Conservation (phyloP, 1,140 invertebrate genomes). For the Amphibalanus amphitrite region DNA sequence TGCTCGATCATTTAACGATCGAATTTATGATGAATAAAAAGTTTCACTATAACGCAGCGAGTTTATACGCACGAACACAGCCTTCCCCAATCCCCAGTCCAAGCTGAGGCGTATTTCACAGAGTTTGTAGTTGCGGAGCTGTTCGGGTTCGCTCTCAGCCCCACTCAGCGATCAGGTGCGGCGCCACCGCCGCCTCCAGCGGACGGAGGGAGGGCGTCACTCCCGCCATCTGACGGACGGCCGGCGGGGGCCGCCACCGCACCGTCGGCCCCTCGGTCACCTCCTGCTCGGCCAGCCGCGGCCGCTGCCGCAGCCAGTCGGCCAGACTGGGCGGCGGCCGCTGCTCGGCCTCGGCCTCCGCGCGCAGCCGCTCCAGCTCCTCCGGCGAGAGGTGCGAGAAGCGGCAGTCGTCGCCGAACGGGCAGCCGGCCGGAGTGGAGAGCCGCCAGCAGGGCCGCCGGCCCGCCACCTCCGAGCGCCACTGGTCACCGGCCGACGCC, state of each 20-base stretch:
- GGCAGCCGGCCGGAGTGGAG: neutral
- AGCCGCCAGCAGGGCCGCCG: neutral
- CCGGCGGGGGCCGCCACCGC: neutral
- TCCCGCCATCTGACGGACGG: neutral
- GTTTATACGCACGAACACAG: too few species aligned
- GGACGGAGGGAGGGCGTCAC: neutral
- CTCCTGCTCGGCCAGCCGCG: neutral
- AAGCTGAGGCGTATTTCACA: too few species aligned
- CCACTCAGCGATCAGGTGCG: neutral
- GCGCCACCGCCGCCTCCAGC: neutral
- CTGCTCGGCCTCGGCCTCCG: neutral
- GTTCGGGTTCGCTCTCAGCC: too few species aligned
- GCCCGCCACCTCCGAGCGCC: neutral
- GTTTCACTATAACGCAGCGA: too few species aligned
- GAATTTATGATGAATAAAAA: too few species aligned
- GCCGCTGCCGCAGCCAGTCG: neutral
- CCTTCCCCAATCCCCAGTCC: too few species aligned
- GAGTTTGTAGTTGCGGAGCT: too few species aligned
- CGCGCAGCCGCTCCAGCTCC: neutral
- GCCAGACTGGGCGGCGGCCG: neutral
- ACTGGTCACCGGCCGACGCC: neutral
- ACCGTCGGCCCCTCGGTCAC: neutral
- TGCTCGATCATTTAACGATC: too few species aligned
- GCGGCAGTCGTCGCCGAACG: neutral
- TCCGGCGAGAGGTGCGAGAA: neutral